phyloP scores from a whole-genome alignment of 2,797 vertebrate species.

The Ataeniobius toweri region DNA sequence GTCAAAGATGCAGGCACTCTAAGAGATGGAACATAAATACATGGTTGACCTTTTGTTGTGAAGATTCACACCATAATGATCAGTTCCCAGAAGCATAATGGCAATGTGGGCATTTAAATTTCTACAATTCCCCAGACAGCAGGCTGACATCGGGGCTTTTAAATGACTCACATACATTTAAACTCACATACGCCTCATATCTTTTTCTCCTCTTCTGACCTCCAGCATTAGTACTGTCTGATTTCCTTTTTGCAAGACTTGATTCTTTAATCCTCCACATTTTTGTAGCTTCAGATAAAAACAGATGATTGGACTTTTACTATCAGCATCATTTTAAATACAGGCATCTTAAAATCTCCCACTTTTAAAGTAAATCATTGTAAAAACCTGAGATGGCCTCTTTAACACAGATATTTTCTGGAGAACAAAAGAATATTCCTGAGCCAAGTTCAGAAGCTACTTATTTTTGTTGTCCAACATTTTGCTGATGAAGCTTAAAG shows the following conservation, averaged over 20 bases:
- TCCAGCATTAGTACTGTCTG: slow-evolving; percentile 5
- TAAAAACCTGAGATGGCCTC: neutral
- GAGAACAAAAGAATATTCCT: slow-evolving; percentile 17
- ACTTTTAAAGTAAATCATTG: slow-evolving; percentile 14
- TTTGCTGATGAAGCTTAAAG: slow-evolving; percentile 24
- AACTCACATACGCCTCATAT: neutral
- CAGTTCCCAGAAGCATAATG: slow-evolving; percentile 52
- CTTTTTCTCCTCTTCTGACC: slow-evolving; percentile 9
- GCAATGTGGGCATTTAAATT: slow-evolving; percentile 44
- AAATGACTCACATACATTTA: slow-evolving; percentile 13
- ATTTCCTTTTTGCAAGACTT: neutral
- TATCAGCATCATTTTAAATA: slow-evolving; percentile 15
- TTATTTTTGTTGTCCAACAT: slow-evolving; percentile 1
- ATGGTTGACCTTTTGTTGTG: slow-evolving; percentile 55
- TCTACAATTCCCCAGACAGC: slow-evolving; percentile 36
- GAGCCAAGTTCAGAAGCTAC: slow-evolving; percentile 22
- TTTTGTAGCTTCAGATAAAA: neutral
- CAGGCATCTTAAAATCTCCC: slow-evolving; percentile 10
- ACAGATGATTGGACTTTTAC: neutral
- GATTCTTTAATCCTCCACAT: neutral
- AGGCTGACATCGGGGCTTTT: slow-evolving; percentile 29
- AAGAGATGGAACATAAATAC: slow-evolving; percentile 32
- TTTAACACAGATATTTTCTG: slow-evolving; percentile 30
- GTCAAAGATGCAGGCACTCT: slow-evolving; percentile 40
- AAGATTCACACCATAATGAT: slow-evolving; percentile 51